Evolutionary conservation across 2,888 invertebrate genomes (phyloP).

Genomic region (Orgyia antiqua): DNA sequence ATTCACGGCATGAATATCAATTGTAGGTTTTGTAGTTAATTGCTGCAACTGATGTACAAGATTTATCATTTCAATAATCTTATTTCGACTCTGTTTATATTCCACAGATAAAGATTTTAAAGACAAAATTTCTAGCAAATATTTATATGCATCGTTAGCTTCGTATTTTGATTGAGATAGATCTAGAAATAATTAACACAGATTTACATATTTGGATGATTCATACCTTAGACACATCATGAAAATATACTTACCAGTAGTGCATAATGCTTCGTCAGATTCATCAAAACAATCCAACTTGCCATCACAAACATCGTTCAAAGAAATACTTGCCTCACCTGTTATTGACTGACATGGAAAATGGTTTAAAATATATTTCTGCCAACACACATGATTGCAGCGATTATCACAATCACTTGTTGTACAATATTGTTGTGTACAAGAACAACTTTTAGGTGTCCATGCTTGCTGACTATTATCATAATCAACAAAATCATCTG

Average conservation of each 20-base stretch:
- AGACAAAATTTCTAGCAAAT: conserved; percentile 32
- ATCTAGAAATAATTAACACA: conserved; percentile 25
- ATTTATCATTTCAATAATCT: conserved; percentile 28
- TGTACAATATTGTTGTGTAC: conserved; percentile 34
- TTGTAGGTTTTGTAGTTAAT: conserved; percentile 20
- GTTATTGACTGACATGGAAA: conserved; percentile 46
- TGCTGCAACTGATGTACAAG: conserved; percentile 35
- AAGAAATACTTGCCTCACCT: conserved; percentile 29
- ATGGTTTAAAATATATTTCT: conserved; percentile 38
- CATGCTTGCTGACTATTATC: conserved; percentile 15
- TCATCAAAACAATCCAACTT: conserved; percentile 62
- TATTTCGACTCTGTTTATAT: conserved; percentile 23
- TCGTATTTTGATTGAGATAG: conserved; percentile 35
- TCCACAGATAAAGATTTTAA: conserved; percentile 31
- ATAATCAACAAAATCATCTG: conserved; percentile 2
- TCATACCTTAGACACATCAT: background rate
- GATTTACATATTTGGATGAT: background rate
- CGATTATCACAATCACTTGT: conserved; percentile 27
- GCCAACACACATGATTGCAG: conserved; percentile 48
- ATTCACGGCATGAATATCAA: conserved; percentile 28
- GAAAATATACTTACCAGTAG: conserved; percentile 29
- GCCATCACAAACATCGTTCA: conserved; percentile 56
- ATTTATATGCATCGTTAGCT: conserved; percentile 37
- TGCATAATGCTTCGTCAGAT: conserved; percentile 51
- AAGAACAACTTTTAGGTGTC: conserved; percentile 37